Evolutionary conservation across 2,113 vertebrate genomes (phyloP).

Genomic region (Rhinogobius similis): DNA sequence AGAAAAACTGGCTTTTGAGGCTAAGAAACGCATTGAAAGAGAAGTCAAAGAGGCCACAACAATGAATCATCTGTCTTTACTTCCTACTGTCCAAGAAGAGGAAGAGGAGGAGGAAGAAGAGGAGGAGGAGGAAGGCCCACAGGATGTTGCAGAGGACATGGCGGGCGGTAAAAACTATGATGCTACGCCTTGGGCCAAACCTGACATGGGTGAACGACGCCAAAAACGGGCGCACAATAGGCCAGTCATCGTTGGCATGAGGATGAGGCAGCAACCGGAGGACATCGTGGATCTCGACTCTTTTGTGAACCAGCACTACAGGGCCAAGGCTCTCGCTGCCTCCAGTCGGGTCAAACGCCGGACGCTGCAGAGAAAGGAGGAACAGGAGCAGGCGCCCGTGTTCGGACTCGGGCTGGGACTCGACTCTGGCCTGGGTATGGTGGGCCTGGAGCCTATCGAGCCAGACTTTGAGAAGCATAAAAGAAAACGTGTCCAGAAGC

Average conservation of each 20-base stretch:
- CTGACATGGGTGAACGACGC: slow-evolving; percentile 23
- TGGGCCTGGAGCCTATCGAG: slow-evolving; percentile 57
- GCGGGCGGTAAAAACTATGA: slow-evolving; percentile 45
- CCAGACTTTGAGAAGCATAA: slow-evolving; percentile 32
- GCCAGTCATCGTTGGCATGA: slow-evolving; percentile 74
- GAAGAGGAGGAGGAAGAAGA: slow-evolving; percentile 42
- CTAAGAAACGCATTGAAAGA: slow-evolving; percentile 12
- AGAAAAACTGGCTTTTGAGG: slow-evolving; percentile 33
- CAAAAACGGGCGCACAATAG: slow-evolving; percentile 14
- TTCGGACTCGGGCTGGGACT: slow-evolving; percentile 48
- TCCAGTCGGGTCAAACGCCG: slow-evolving; percentile 52
- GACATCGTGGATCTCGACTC: slow-evolving; percentile 88
- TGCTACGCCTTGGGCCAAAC: slow-evolving; percentile 25
- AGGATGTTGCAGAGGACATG: slow-evolving; percentile 36
- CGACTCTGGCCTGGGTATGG: slow-evolving; percentile 49
- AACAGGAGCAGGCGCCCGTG: slow-evolving; percentile 40
- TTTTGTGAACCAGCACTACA: slow-evolving; percentile 82
- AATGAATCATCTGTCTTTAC: slow-evolving; percentile 3
- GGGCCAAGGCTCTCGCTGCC: slow-evolving; percentile 69
- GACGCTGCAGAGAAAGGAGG: slow-evolving; percentile 58
- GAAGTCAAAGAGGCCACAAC: slow-evolving; percentile 35
- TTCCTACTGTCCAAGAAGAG: slow-evolving; percentile 27
- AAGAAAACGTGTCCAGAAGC: slow-evolving; percentile 50
- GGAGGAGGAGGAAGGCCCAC: slow-evolving; percentile 41
- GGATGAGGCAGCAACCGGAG: slow-evolving; percentile 50